phyloP scores from a whole-genome alignment of 2,797 vertebrate genomes.

The Phaenicophaeus curvirostris region DNA sequence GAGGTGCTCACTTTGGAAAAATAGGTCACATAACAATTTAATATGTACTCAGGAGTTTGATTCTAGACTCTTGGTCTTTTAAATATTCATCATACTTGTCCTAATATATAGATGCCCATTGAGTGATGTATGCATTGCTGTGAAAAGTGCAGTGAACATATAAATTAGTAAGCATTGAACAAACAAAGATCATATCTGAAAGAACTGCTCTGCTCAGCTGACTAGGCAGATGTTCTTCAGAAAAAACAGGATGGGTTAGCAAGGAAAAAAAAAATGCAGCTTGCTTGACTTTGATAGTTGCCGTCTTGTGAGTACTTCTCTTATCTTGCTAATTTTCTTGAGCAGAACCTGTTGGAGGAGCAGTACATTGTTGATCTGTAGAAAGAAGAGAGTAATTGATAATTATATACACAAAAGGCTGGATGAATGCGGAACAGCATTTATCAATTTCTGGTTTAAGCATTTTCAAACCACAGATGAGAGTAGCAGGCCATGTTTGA shows the following conservation, averaged over 20 bases:
- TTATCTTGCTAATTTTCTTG: background rate
- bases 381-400: background rate
- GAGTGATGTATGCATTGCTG: background rate
- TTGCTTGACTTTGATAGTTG: background rate
- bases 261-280: background rate
- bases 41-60: background rate
- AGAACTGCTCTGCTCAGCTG: background rate
- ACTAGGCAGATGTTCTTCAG: background rate
- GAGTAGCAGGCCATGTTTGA: background rate
- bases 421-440: background rate
- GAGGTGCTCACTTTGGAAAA: constrained; percentile 22
- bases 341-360: background rate
- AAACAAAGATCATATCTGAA: background rate
- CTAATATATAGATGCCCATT: background rate
- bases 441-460: background rate
- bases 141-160: background rate
- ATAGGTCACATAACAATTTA: background rate
- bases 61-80: background rate
- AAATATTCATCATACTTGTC: constrained; percentile 40
- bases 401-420: background rate
- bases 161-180: constrained; percentile 22
- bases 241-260: background rate
- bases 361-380: background rate
- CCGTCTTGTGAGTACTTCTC: background rate
- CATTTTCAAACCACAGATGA: background rate